Evolutionary conservation across 2,113 vertebrate genomes (phyloP).

Genomic region (Microcebus lehilahytsara): DNA sequence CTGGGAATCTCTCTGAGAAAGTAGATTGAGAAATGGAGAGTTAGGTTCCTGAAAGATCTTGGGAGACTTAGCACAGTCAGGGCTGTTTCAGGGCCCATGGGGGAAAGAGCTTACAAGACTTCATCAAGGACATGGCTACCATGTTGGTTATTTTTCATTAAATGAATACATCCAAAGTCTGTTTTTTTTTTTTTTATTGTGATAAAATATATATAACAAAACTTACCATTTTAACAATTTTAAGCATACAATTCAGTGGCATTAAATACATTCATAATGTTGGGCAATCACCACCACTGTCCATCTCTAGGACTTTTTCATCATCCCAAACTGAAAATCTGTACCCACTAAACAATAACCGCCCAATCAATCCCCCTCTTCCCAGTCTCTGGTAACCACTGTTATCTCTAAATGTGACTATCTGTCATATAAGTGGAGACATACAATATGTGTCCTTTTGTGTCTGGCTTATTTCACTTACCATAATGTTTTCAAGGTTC

Average conservation of each 20-base stretch:
- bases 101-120: not conserved
- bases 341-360: not conserved
- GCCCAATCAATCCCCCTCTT: rapidly evolving
- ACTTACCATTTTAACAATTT: not conserved
- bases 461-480: not conserved
- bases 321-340: not conserved
- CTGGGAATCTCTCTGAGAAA: not conserved
- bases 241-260: not conserved
- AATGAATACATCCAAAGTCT: not conserved
- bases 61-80: not conserved
- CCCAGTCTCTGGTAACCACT: not conserved
- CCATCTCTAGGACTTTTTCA: not conserved
- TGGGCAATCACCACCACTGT: not conserved
- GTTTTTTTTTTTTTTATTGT: rapidly evolving
- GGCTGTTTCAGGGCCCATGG: not conserved
- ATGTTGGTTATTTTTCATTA: not conserved
- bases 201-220: not conserved
- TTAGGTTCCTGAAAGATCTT: not conserved
- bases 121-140: not conserved
- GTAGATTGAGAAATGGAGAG: not conserved
- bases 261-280: not conserved
- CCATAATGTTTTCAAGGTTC: not conserved
- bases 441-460: not conserved
- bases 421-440: not conserved
- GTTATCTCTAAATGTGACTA: not conserved